Conservation (phyloP, 2,888 invertebrate species). For the Spicauda simplicius region DNA sequence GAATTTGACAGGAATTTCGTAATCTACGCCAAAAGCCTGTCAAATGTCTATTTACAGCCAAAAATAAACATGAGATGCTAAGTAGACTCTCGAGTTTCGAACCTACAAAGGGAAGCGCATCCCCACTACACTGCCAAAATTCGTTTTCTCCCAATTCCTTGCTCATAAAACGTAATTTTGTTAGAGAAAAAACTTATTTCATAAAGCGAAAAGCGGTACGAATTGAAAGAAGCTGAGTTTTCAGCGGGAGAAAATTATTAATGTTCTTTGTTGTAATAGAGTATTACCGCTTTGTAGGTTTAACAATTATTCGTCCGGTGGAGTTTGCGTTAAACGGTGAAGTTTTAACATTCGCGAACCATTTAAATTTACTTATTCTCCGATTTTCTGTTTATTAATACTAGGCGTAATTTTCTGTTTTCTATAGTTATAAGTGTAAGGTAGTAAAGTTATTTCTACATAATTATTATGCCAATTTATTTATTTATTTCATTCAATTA, state of each 20-base stretch:
- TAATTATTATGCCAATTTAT: no score
- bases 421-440: no score
- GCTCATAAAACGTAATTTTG: constrained; percentile 80
- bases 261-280: constrained; percentile 69
- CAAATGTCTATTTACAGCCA: constrained; percentile 10
- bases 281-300: constrained; percentile 65
- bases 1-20: neutral
- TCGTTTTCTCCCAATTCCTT: constrained; percentile 78
- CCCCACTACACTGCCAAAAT: constrained; percentile 54
- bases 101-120: constrained; percentile 16
- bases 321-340: constrained; percentile 1
- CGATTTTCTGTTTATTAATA: neutral
- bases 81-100: constrained; percentile 32
- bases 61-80: constrained; percentile 55
- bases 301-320: constrained; percentile 53
- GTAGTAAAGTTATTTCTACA: no score
- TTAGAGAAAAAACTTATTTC: constrained; percentile 79
- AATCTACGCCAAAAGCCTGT: neutral
- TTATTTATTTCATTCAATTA: no score
- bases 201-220: constrained; percentile 64
- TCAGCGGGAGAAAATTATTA: constrained; percentile 54
- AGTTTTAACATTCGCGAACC: neutral
- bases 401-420: neutral
- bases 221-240: constrained; percentile 66
- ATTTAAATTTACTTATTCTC: neutral